Evolutionary conservation across 1,140 invertebrate species (phyloP).

Genomic region (Heterodera carotae): DNA sequence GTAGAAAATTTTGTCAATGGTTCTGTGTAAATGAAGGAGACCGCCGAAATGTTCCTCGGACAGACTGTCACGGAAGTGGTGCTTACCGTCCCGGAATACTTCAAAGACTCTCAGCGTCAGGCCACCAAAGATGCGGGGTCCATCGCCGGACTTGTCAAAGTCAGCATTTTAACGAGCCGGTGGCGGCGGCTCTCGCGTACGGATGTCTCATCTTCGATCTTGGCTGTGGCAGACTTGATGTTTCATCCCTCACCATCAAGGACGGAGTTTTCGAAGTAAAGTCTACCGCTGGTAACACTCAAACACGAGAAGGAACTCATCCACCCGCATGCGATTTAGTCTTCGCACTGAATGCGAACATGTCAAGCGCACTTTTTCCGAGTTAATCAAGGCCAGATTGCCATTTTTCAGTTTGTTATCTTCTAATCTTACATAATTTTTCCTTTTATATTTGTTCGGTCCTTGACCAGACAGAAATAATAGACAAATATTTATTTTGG

Average conservation of each 20-base stretch:
- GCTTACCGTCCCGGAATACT: slow-evolving; percentile 68
- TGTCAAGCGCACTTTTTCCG: slow-evolving; percentile 90
- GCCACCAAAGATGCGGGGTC: slow-evolving; percentile 78
- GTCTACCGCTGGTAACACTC: slow-evolving; percentile 88
- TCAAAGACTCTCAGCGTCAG: slow-evolving; percentile 76
- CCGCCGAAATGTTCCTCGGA: slow-evolving; percentile 67
- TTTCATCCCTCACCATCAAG: slow-evolving; percentile 90
- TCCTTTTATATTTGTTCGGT: no score
- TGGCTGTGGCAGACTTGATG: slow-evolving; percentile 95
- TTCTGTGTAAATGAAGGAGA: slow-evolving; percentile 70
- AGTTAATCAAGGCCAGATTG: slow-evolving; percentile 81
- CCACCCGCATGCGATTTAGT: slow-evolving; percentile 86
- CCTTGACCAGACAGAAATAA: no score
- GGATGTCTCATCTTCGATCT: slow-evolving; percentile 83
- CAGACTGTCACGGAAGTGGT: slow-evolving; percentile 69
- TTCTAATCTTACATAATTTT: background rate
- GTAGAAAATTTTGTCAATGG: slow-evolving; percentile 72
- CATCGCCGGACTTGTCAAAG: slow-evolving; percentile 71
- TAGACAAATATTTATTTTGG: no score
- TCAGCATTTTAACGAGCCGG: slow-evolving; percentile 78
- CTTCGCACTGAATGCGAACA: slow-evolving; percentile 89
- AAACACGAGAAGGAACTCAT: slow-evolving; percentile 92
- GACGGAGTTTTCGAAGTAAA: slow-evolving; percentile 93
- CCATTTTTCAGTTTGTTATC: no score
- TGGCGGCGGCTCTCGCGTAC: slow-evolving; percentile 82